phyloP scores from a whole-genome alignment of 2,113 vertebrate species.

The Ophiodon elongatus region DNA sequence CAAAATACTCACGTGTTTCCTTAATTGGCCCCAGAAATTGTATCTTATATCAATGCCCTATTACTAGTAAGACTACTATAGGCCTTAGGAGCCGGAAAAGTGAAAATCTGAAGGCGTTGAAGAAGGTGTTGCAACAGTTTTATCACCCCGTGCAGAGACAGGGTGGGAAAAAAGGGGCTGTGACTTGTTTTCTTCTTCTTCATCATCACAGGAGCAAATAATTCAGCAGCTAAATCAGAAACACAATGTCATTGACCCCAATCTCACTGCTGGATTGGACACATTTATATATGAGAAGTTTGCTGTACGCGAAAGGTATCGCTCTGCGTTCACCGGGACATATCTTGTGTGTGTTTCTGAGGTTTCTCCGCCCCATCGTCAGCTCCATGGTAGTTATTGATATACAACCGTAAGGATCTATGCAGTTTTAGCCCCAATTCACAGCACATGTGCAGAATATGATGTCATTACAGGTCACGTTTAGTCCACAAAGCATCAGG shows the following conservation, averaged over 20 bases:
- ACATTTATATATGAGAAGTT: slow-evolving; percentile 85
- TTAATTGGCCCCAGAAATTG: slow-evolving; percentile 51
- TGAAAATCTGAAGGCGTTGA: slow-evolving; percentile 40
- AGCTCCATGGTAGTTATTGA: slow-evolving; percentile 65
- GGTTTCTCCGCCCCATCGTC: slow-evolving; percentile 53
- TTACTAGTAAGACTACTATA: slow-evolving; percentile 42
- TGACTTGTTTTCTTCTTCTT: slow-evolving; percentile 47
- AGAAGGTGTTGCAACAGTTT: slow-evolving; percentile 1
- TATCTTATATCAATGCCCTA: slow-evolving; percentile 31
- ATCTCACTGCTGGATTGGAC: slow-evolving; percentile 83
- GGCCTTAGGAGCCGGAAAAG: slow-evolving; percentile 40
- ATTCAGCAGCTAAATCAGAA: slow-evolving; percentile 73
- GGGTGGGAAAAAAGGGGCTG: slow-evolving; percentile 2
- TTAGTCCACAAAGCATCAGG: slow-evolving; percentile 30
- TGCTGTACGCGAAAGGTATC: slow-evolving; percentile 82
- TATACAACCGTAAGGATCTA: slow-evolving; percentile 77
- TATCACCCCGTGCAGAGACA: slow-evolving; percentile 11
- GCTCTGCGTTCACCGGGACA: slow-evolving; percentile 90
- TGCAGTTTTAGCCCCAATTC: slow-evolving; percentile 76
- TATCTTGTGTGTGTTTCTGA: slow-evolving; percentile 88
- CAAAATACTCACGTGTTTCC: slow-evolving; percentile 29
- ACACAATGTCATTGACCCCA: slow-evolving; percentile 62
- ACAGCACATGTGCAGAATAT: slow-evolving; percentile 43
- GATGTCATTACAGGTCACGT: slow-evolving; percentile 67
- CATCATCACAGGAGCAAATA: slow-evolving; percentile 66